Evolutionary conservation across 1,140 invertebrate genomes (phyloP), one percentile per base, ranked within the genome.

Genomic region (Drosophila nigrodunni): DNA sequence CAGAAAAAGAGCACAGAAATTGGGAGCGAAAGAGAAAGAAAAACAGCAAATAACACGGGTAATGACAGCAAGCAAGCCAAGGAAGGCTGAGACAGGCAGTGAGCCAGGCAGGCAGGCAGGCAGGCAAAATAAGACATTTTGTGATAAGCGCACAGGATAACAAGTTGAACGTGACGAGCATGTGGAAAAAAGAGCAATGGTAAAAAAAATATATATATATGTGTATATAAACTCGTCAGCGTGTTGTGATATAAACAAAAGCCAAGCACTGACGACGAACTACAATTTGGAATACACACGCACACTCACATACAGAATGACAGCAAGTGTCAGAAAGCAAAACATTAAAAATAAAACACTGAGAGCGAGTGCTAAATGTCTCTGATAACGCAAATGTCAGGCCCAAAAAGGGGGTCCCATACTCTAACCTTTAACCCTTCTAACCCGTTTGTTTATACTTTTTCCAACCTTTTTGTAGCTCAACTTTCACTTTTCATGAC

Each of bases 131-230:
- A 78, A 80, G 78, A 77, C 78, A 74, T 80, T 78, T 69, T 80
- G 74, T 79, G 78, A 80, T 80, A 78, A 78, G 78, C 75, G 55
- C 70, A 78, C 78, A 80, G 54, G 78, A 80, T 80, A 80, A 80
- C 75, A 78, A 78, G 78, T 80, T 74, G 65, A 80, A 80, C 78
- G 78, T 80, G 78, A 77, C 75, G 65, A 77, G 75, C 70, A 78
- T 80, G 77, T 59, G 49, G 49, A 79, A 64, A 65, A 44, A 72
- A 41, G 37, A 69, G 44, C 30, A 60, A 50, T 71, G 43, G 44
- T 57, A 11, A 66, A 55, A 61, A 74, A 57, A 1, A 21, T 18
- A 47, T 18, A 5, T 30, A 30, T 30, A 5, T 30, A 30, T 6
- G 25, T 30, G 4, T 47, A 2, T 66, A 64, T 77, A 66, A 46